A percentile compares a stretch with the other conserved stretches of the same genome.
Conservation (phyloP, 35 echinoderm and acorn worm species). For the Patiria miniata region DNA sequence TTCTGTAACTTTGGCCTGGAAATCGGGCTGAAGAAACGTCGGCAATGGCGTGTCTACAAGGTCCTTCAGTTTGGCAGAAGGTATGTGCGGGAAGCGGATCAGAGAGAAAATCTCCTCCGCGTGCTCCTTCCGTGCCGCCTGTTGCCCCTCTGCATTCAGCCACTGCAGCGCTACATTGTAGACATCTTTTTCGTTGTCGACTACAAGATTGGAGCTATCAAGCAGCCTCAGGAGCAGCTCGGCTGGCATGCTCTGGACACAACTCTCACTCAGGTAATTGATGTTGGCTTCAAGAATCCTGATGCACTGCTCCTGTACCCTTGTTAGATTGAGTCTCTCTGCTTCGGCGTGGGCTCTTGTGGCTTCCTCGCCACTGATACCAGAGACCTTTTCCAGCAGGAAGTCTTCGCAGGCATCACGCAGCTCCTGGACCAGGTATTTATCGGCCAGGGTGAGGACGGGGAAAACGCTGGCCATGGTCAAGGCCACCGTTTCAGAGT, state of each 20-base stretch:
- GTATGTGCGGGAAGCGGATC: slow-evolving; percentile 66
- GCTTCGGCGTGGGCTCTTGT: not conserved
- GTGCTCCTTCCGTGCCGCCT: not conserved
- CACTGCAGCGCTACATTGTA: slow-evolving; percentile 39
- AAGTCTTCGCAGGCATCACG: slow-evolving; percentile 63
- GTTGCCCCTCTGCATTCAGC: not conserved
- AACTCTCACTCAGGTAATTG: slow-evolving; percentile 34
- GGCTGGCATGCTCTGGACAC: slow-evolving; percentile 30
- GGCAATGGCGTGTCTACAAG: not conserved
- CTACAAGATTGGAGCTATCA: slow-evolving; percentile 54
- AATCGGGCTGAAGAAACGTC: not conserved
- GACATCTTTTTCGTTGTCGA: slow-evolving; percentile 57
- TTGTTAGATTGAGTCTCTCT: slow-evolving; percentile 24
- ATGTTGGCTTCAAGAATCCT: slow-evolving; percentile 54
- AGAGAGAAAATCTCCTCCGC: slow-evolving; percentile 20
- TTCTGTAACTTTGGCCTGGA: not conserved
- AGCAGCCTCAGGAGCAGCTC: slow-evolving; percentile 35
- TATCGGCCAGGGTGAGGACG: slow-evolving; percentile 62
- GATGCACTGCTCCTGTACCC: slow-evolving; percentile 38
- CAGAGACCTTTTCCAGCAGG: slow-evolving; percentile 46
- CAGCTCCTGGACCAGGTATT: slow-evolving; percentile 59
- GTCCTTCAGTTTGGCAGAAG: slow-evolving; percentile 36
- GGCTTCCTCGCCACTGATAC: slow-evolving; percentile 22
- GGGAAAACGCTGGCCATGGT: slow-evolving; percentile 46
- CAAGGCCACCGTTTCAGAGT: slow-evolving; percentile 57